Base-by-base conservation (phyloP, 2,113 vertebrate genomes). In the Benitochromis conjunctus region DNA sequence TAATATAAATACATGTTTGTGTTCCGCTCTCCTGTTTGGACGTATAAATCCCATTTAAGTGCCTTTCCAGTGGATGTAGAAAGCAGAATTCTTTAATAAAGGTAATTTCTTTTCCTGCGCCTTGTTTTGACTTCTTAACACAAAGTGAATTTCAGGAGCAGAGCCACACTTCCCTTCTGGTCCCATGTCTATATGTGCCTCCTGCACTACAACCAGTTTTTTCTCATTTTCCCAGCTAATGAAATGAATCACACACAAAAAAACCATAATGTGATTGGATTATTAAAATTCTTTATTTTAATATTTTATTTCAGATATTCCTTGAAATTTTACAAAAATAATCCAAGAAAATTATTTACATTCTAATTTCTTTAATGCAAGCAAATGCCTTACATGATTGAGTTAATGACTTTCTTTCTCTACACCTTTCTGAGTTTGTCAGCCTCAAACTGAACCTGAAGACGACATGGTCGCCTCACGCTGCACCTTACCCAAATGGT, bases 301-400 rank as follows among this genome's bases (percentile, higher is more conserved):
- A 64, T 91, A 54, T 89, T 82, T 92, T 81, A 90, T 90, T 87
- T 53, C 89, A 88, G 79, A 87, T 92, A 85, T 80, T 79, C 31
- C 84, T 69, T 88, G 7, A 78, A 84, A 74, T 82, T 89, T 91
- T 90, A 92, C 87, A 94, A 95, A 94, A 94, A 91, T 92, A 93
- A 89, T 91, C 60, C 85, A 84, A 81, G 53, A 88, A 62, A 91
- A 85, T 43, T 82, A 88, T 91, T 54, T 92, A 94, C 89, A 94
- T 92, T 93, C 82, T 81, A 74, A 87, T 92, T 91, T 91, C 26
- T 79, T 80, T 51, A 80, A 93, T 88, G 90, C 66, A 91, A 86
- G 82, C 41, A 62, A 88, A 91, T 84, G 19, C 46, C 86, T 88
- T 82, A 81, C 82, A 81, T 84, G 54, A 81, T 1, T 79, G 80